Base-by-base conservation (phyloP, 2,113 vertebrate genomes). In the Lophochroa leadbeateri region DNA sequence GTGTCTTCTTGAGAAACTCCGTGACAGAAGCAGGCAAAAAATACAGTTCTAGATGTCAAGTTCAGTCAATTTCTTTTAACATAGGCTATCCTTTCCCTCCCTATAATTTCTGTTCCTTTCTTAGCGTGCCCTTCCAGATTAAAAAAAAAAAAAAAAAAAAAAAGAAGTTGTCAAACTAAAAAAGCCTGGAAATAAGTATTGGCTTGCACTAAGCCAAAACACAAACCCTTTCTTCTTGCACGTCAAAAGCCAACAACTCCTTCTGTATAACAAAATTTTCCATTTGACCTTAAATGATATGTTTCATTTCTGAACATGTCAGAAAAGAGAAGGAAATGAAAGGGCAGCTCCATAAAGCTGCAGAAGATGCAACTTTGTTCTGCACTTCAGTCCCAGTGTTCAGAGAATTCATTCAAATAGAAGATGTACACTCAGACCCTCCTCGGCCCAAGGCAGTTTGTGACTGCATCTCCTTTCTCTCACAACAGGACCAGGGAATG, bases 31-130 rank as follows among this genome's bases (percentile, higher is more conserved):
- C 9, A 47, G 52, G 50, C 27, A 68, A 4, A 85, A 63, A 79
- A 69, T 12, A 74, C 10, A 77, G 19, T 58, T 80, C 46, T 24
- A 29, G 4, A 37, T 17, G 19, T 69, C 63, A 64, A 27, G 17
- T 65, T 70, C 65, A 68, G 69, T 50, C 43, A 77, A 7, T 18
- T 53, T 61, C 37, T 82, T 77, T 72, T 82, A 88, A 65, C 70
- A 49, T 0, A 86, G 23, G 6, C 86, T 86, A 72, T 9, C 17
- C 28, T 58, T 60, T 44, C 41, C 31, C 29, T 65, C 53, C 31
- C 58, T 92, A 7, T 76, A 93, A 93, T 94, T 92, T 94, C 25
- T 58, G 21, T n/a, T 95, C 63, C 49, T 83, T 93, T 93, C 71
- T 94, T 92, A 94, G 71, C 13, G 37, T 21, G 15, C 4, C 13